Base-by-base conservation (phyloP, 1,140 invertebrate genomes). In the Aphelenchoides avenae region DNA sequence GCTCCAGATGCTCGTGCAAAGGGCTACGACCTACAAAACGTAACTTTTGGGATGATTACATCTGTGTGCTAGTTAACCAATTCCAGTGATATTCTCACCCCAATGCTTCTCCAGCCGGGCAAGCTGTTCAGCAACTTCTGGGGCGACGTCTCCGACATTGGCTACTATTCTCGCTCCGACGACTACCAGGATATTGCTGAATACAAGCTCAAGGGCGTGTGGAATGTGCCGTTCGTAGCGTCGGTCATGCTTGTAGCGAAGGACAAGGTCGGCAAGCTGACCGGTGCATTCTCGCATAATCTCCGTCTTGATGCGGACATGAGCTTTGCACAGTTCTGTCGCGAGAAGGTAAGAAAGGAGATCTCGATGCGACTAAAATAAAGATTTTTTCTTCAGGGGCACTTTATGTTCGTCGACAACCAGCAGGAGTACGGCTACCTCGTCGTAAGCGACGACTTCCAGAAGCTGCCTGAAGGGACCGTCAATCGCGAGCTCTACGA, bases 181-280 rank as follows among this genome's bases (percentile, higher is more conserved):
- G 94, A 98, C 79, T 99, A 99, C 74, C 87, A 96, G 84, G 89
- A 94, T 64, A 92, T 99, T 68, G 87, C 95, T 0, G 85, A 90
- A 55, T 82, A 84, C 48, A 82, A 85, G 57, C 84, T 85, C 75
- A 83, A 84, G 64, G 92, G 92, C 11, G 78, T 96, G 29, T 99
- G 93, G 91, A 97, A 97, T 80, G 90, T 97, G 6, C 94, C 94
- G 0, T 95, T 89, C 77, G 84, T 97, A 26, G 85, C 83, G 39
- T 84, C 83, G 53, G 72, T 73, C 5, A 91, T 94, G 78, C 79
- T 97, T 44, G 81, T 97, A 29, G 89, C 80, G 20, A 37, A 42
- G 13, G 51, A 61, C 30, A 78, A 75, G 34, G 41, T 75, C 2
- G 26, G 22, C 9, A 33, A 26, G 9, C 36, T 74, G 5, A 66